Percentiles rank a stretch among this genome's conserved stretches.
phyloP scores from a whole-genome alignment of 2,888 invertebrate genomes.

The Drosophila borealis region DNA sequence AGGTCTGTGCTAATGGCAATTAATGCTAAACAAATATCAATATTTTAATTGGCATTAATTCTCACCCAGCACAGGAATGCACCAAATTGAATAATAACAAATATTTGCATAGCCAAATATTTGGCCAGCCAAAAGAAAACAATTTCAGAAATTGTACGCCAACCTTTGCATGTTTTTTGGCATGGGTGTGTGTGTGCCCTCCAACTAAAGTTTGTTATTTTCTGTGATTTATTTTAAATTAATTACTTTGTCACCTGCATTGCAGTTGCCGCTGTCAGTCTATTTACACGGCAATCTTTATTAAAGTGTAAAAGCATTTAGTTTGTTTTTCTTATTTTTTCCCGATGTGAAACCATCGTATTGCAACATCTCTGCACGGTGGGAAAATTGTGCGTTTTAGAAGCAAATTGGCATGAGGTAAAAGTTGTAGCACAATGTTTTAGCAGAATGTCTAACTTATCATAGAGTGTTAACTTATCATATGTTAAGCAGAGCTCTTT shows the following conservation, averaged over 20 bases:
- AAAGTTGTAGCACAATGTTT: too few relatives aligned
- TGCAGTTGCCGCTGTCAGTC: conserved; percentile 52
- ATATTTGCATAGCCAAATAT: conserved; percentile 69
- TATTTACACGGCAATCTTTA: conserved; percentile 1
- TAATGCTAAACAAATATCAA: conserved; percentile 63
- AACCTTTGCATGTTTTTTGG: conserved; percentile 8
- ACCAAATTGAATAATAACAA: conserved; percentile 58
- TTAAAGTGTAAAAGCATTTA: background rate
- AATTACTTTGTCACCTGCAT: conserved; percentile 67
- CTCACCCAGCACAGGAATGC: conserved; percentile 19
- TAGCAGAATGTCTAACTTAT: too few relatives aligned
- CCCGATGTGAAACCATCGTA: background rate
- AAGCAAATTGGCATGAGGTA: too few relatives aligned
- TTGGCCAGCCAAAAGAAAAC: conserved; percentile 39
- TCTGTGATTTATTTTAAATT: conserved; percentile 62
- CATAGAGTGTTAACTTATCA: too few relatives aligned
- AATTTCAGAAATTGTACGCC: conserved; percentile 26
- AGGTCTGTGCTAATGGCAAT: conserved; percentile 44
- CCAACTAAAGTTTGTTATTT: conserved; percentile 31
- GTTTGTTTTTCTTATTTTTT: background rate
- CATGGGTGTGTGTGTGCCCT: background rate
- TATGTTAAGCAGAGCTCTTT: too few relatives aligned
- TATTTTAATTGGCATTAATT: conserved; percentile 64
- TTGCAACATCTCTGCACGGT: background rate
- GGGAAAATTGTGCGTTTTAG: background rate